Percentiles rank a stretch among this genome's conserved stretches.
Conservation (phyloP, 1,140 invertebrate species). For the Spodoptera frugiperda region DNA sequence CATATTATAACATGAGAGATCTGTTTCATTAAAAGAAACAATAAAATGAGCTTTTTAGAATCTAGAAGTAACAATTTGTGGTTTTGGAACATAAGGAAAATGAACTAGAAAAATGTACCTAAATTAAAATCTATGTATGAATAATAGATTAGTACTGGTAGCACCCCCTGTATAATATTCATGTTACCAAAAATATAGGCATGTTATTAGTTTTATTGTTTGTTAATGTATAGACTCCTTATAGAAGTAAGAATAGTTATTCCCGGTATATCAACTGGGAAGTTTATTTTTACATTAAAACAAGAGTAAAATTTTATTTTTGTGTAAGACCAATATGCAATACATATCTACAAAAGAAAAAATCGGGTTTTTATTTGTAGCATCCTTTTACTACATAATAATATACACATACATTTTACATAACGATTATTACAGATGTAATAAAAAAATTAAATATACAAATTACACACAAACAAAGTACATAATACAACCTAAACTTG, state of each 20-base stretch:
- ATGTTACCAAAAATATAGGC: conserved; percentile 82
- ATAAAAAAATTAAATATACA: too few species aligned
- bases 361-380: conserved; percentile 49
- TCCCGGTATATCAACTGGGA: conserved; percentile 70
- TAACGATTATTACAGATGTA: too few species aligned
- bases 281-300: conserved; percentile 84
- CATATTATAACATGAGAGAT: conserved; percentile 30
- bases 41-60: conserved; percentile 54
- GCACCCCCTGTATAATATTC: conserved; percentile 68
- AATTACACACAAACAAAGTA: too few species aligned
- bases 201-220: conserved; percentile 77
- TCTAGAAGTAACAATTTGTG: conserved; percentile 42
- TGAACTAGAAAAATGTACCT: conserved; percentile 48
- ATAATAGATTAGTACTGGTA: conserved; percentile 54
- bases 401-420: not conserved
- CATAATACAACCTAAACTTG: too few species aligned
- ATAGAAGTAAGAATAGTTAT: conserved; percentile 81
- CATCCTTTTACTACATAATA: not conserved
- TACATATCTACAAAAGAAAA: conserved; percentile 73
- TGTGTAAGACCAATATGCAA: conserved; percentile 83
- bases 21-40: conserved; percentile 42
- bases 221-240: conserved; percentile 79
- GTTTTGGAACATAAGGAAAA: conserved; percentile 5
- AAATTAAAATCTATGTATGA: conserved; percentile 45
- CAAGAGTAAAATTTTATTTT: conserved; percentile 82